Conservation (phyloP, 2,113 vertebrate species). For the Cariama cristata region DNA sequence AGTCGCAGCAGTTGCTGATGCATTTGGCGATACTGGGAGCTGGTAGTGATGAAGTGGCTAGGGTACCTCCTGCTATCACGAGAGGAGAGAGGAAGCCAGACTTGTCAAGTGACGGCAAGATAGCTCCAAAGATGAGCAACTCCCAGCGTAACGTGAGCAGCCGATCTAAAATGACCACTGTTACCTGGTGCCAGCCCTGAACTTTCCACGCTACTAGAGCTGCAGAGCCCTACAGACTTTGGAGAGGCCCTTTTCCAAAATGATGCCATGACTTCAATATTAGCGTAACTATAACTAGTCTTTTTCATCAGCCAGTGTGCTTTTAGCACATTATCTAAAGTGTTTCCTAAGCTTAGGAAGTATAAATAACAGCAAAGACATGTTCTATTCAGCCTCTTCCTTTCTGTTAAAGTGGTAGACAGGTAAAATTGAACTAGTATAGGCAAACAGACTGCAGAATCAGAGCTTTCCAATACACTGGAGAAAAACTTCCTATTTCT, state of each 20-base stretch:
- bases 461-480: not conserved
- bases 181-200: not conserved
- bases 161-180: not conserved
- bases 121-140: not conserved
- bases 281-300: not conserved
- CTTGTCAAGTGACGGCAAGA: not conserved
- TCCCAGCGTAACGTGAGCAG: accelerated
- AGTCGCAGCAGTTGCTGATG: not conserved
- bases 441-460: not conserved
- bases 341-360: not conserved
- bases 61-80: not conserved
- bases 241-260: not conserved
- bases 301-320: not conserved
- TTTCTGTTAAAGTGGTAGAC: not conserved
- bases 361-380: not conserved
- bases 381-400: not conserved
- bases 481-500: not conserved
- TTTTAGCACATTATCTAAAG: not conserved
- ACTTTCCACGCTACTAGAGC: not conserved
- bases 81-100: not conserved
- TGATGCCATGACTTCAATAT: not conserved
- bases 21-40: not conserved
- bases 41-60: not conserved
- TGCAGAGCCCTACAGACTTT: not conserved
- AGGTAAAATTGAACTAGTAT: not conserved